Base-by-base conservation (phyloP, 2,888 invertebrate species). In the Minunthozetes semirufus region DNA sequence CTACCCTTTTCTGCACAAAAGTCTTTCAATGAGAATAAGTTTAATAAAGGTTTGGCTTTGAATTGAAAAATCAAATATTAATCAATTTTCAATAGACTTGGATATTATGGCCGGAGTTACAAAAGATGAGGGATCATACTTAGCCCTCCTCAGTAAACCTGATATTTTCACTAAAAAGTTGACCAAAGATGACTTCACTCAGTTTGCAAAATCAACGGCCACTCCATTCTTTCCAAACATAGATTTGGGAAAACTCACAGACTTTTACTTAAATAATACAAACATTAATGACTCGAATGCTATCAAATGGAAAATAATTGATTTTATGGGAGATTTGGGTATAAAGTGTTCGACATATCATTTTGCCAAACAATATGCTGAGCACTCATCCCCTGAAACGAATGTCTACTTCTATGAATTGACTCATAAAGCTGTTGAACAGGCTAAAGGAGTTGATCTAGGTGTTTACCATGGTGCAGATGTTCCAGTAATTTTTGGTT, bases 271-370 rank as follows among this genome's bases (percentile, higher is more conserved):
- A 17, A 25, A 22, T 22, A 27, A 59, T 59, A 25, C 22, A 11
- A 59, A 59, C 11, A 25, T 13, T 9, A 59, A 11, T 11, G 22
- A 17, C 22, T 29, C 25, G 5, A 3, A 9, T 25, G 59, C 25
- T 17, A 11, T 72, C 4, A 48, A 25, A 59, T 4, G 15, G 25
- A 59, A 19, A 25, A n/a, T 59, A 5, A 5, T 11, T 17, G 73
- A 74, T 19, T 22, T 56, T 3, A 8, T 1, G 5, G 68, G 73
- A 9, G 61, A 73, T 48, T 25, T 42, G n/a, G 9, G 9, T 2
- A n/a, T 73, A 9, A 48, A 19, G 5, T 73, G 74, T 53, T 46
- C 68, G 33, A 74, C 74, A 9, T 46, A 68, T 33, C 46, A 25
- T 3, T 74, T 74, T 22, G 74, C 50, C 19, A 46, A 74, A 70